These are phyloP conservation scores for Hylia prasina DNA, from an alignment of 2,113 vertebrate species.

Conservation along the genomic window DNA sequence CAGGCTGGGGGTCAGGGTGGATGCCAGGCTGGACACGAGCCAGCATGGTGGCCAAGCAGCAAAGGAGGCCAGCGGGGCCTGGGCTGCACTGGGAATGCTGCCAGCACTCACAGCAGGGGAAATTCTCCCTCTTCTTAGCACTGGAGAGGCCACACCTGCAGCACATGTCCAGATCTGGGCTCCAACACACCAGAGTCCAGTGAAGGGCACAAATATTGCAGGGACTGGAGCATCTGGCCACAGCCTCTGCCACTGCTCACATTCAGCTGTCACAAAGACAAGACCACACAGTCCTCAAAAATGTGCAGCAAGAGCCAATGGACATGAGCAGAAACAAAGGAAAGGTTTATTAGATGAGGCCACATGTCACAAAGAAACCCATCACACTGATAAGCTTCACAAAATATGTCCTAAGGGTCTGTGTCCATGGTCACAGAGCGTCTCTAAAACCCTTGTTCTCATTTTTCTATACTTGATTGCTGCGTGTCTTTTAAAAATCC, in stretches of 20 bases:
- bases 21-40: neutral
- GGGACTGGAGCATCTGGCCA: neutral
- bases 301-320: neutral
- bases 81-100: neutral
- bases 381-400: neutral
- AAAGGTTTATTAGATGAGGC: neutral
- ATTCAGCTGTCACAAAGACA: neutral
- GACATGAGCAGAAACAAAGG: neutral
- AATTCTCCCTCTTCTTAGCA: neutral
- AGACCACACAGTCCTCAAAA: neutral
- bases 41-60: accelerated
- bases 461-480: neutral
- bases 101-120: neutral
- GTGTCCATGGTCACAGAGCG: neutral
- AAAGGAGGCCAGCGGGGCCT: accelerated
- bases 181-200: neutral
- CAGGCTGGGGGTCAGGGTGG: neutral
- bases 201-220: neutral
- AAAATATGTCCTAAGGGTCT: neutral
- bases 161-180: neutral
- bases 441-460: neutral
- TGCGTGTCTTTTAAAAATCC: neutral
- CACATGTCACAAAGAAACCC: neutral
- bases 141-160: neutral
- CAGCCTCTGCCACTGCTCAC: neutral